Evolutionary conservation across 2,797 vertebrate genomes (phyloP), one percentile per base, ranked within the genome.

Genomic region (Anguilla marmorata): DNA sequence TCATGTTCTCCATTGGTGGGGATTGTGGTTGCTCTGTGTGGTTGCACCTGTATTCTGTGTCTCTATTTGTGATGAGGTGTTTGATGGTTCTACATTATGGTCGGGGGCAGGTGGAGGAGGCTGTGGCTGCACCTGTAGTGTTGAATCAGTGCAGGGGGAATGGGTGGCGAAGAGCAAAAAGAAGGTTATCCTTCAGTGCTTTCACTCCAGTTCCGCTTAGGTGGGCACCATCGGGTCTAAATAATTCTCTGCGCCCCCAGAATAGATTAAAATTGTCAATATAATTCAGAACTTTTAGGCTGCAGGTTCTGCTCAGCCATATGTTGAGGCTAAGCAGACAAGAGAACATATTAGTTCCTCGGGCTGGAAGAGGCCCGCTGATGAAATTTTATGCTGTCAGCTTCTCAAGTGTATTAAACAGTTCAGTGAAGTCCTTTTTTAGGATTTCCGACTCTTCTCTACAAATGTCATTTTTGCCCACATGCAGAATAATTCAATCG

Each of bases 231-330:
- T 82, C 86, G 2, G 63, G 63, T 33, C 72, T n/a, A 27, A 30
- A 87, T 7, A 79, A 80, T 0, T 48, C 24, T 50, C 1, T 11
- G 27, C 30, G 33, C 19, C 58, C 52, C 52, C 86, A 87, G 50
- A 82, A 87, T 8, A 87, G 14, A 21, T 80, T 79, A 80, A 82
- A 87, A 76, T 80, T 87, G 21, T 87, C 86, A 80, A 87, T 87
- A 37, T 82, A 82, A 14, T 66, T 82, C 4, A 50, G 11, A 80
- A 72, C 2, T 50, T 24, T 52, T 60, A 76, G 50, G n/a, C 0
- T 63, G 60, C 86, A 86, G 79, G 63, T 89, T 84, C 24, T 84
- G 21, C 48, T 11, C 8, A 86, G 88, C 50, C 79, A 60, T 69
- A 30, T 76, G 24, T 89, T 84, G 4, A 85, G 76, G 27, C 85